Percentiles rank a stretch among this genome's conserved stretches.
phyloP scores from a whole-genome alignment of 1,140 invertebrate genomes.

The Episyrphus balteatus region DNA sequence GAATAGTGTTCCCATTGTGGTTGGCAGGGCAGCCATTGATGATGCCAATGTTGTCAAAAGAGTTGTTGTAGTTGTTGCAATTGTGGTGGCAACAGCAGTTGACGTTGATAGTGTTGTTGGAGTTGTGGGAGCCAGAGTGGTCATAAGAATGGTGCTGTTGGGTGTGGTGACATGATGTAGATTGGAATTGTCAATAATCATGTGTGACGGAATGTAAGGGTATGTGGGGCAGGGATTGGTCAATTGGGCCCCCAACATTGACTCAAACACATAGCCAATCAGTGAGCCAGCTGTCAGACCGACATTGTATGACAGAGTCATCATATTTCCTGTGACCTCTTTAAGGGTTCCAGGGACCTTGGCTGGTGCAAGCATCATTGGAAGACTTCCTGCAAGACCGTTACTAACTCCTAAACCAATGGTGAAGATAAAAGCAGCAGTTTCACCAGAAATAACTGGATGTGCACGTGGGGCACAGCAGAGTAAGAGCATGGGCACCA shows the following conservation, averaged over 20 bases:
- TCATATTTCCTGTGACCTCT: constrained; percentile 79
- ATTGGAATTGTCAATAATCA: constrained; percentile 17
- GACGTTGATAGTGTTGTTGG: constrained; percentile 7
- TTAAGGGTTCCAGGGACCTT: constrained; percentile 66
- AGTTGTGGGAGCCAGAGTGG: constrained; percentile 5
- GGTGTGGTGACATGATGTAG: background rate
- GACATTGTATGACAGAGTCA: constrained; percentile 81
- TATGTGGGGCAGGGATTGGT: constrained; percentile 35
- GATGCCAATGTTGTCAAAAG: constrained; percentile 1
- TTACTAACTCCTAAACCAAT: constrained; percentile 71
- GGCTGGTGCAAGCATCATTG: constrained; percentile 80
- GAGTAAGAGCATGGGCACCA: constrained; percentile 69
- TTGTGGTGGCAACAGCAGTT: constrained; percentile 1
- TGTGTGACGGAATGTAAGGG: constrained; percentile 17
- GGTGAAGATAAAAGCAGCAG: constrained; percentile 50
- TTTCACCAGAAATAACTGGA: constrained; percentile 61
- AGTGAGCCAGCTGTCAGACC: constrained; percentile 72
- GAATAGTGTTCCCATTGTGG: too few relatives aligned
- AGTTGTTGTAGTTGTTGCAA: constrained; percentile 4
- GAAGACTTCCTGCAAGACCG: constrained; percentile 76
- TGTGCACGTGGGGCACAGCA: constrained; percentile 62
- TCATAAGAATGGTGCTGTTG: background rate
- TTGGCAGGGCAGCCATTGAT: background rate
- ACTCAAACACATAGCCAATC: constrained; percentile 70
- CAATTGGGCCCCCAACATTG: constrained; percentile 52